Evolutionary conservation across 2,797 vertebrate genomes (phyloP), one percentile per base, ranked within the genome.

Genomic region (Lateolabrax maculatus): DNA sequence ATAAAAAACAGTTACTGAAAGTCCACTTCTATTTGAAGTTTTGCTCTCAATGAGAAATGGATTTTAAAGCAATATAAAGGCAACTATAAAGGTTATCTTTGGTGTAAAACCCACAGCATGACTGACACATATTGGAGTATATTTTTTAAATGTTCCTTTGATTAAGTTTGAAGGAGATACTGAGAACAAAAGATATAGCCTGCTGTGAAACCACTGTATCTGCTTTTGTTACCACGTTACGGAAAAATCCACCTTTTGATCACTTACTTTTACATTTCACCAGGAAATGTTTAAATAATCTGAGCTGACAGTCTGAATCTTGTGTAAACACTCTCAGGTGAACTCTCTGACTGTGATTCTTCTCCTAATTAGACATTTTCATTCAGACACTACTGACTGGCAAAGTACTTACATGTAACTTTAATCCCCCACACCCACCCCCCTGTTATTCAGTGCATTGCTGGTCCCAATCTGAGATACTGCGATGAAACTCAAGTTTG

Each of bases 141-240:
- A 49, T 53, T 71, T 58, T 27, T 37, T 15, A 70, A 48, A 61
- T 36, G 39, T 62, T 79, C 46, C 73, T 86, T 80, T 84, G 67
- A 86, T 84, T 80, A 61, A 43, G 34, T 53, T 77, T 80, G 46
- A 75, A 83, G 71, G 31, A 49, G 43, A 72, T 16, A 37, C 55
- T 71, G 60, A 41, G 41, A 79, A 55, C 41, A 64, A 71, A 84
- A 68, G 49, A 65, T 49, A 27, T 19, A 41, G 21, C 75, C 64
- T 70, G 65, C 77, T 84, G 88, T 62, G 71, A 80, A 85, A 78
- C 68, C 72, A 56, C 34, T 48, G 55, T 53, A 41, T 56, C 31
- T 29, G 58, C 34, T 62, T 75, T 76, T 64, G 29, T 72, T 25
- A 58, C 71, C 31, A 70, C 70, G 46, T 75, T 56, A 70, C 34